Conservation (phyloP, 1,140 invertebrate species). For the Ridgeia piscesae region DNA sequence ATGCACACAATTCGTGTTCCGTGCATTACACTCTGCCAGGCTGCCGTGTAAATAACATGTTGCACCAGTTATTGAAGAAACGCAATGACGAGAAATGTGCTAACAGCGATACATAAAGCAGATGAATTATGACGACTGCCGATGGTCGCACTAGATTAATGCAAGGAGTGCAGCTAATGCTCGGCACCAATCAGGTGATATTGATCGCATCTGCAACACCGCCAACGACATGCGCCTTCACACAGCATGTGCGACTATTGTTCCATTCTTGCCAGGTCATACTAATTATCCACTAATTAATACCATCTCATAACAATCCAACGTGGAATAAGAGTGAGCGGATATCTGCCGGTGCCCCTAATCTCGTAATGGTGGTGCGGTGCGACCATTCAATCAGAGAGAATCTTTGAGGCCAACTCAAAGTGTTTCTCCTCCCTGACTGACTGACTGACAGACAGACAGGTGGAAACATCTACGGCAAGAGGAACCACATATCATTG, state of each 20-base stretch:
- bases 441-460: background rate
- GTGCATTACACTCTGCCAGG: background rate
- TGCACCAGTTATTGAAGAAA: background rate
- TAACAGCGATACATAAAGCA: background rate
- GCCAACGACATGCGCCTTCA: background rate
- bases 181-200: background rate
- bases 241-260: background rate
- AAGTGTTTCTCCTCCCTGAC: background rate
- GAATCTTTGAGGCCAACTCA: background rate
- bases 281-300: conserved; percentile 6
- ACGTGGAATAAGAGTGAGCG: background rate
- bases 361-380: background rate
- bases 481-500: background rate
- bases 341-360: background rate
- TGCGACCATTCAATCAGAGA: background rate
- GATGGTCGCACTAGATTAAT: conserved; percentile 1
- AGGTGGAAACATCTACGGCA: too few species aligned
- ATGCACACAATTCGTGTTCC: background rate
- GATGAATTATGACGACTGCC: background rate
- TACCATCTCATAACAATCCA: conserved; percentile 5
- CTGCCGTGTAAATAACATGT: background rate
- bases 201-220: background rate
- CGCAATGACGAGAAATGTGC: background rate
- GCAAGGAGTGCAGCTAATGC: background rate
- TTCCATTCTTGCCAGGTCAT: conserved; percentile 4